Evolutionary conservation across 53 echinoderm and acorn worm genomes (phyloP).

Genomic region (Patiria pectinifera): DNA sequence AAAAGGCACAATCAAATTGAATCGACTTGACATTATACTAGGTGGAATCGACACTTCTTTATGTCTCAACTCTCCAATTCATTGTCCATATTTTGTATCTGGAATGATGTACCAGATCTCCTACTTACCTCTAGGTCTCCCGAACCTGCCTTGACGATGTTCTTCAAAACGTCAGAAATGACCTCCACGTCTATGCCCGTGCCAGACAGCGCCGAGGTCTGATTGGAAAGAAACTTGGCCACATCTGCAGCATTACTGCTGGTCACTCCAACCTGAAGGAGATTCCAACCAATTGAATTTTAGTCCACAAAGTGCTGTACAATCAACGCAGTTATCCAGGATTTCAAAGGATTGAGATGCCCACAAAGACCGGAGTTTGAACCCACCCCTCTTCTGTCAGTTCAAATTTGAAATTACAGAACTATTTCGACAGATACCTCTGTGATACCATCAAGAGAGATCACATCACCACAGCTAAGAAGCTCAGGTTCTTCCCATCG

Average conservation of each 20-base stretch:
- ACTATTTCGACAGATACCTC: background rate
- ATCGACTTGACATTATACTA: too few species aligned
- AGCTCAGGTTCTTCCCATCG: slow-evolving; percentile 8
- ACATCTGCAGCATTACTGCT: slow-evolving; percentile 18
- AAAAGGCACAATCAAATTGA: too few species aligned
- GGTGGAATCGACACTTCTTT: background rate
- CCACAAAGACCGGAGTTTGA: too few species aligned
- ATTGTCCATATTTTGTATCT: too few species aligned
- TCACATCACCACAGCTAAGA: slow-evolving; percentile 5
- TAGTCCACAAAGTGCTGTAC: too few species aligned
- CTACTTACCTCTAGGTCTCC: slow-evolving; percentile 42
- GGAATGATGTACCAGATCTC: too few species aligned
- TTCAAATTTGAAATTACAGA: too few species aligned
- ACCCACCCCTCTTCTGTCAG: too few species aligned
- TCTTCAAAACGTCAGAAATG: slow-evolving; percentile 56
- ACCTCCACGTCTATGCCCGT: background rate
- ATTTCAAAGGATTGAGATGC: too few species aligned
- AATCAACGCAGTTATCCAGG: too few species aligned
- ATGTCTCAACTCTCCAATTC: too few species aligned
- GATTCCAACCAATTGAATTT: background rate
- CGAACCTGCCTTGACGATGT: slow-evolving; percentile 69
- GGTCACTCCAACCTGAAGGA: background rate
- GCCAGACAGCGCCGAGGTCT: background rate
- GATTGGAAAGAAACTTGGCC: slow-evolving; percentile 15
- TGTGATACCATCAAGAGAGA: background rate